Evolutionary conservation across 2,888 invertebrate genomes (phyloP), one percentile per base, ranked within the genome.

Genomic region (Philaethria dido): DNA sequence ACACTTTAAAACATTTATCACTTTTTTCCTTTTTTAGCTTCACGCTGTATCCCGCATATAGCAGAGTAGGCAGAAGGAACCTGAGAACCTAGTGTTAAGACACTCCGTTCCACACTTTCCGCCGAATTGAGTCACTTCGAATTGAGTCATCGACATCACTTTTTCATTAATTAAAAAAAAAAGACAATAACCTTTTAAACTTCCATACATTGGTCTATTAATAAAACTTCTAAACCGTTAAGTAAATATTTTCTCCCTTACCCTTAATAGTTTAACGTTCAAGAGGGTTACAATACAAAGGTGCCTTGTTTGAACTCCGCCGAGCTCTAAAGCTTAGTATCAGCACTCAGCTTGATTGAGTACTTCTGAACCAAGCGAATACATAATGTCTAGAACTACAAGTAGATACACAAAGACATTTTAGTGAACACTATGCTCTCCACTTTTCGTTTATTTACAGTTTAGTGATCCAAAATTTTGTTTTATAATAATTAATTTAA

Each of bases 291-390:
- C 45, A 47, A 60, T 50, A 65, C 64, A 60, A 65, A 65, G 50
- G 50, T 60, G 64, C 29, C 33, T 36, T 65, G 60, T 60, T 60
- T 65, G 64, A 59, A 48, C 59, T 59, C 45, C 33, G 29, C 48
- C 44, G 22, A 59, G 29, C 59, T 65, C 50, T 33, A 45, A 20
- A 55, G 59, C 44, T 50, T 33, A 59, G 57, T 57, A 33, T 55
- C 33, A 59, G 44, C 60, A 60, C 64, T 60, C 33, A 29, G 11
- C 44, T 52, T 60, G 64, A 65, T 65, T 52, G 50, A 65, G 64
- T 60, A 44, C 59, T 44, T 60, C 59, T 44, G 39, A 29, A 18
- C 29, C 33, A 20, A 60, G 50, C 48, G 50, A 59, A 42, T 42
- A 59, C 48, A 39, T 64, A 13, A 39, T 50, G 9, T 50, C 25